Evolutionary conservation across 2,888 invertebrate species (phyloP).

Genomic region (Agrochola circellaris): DNA sequence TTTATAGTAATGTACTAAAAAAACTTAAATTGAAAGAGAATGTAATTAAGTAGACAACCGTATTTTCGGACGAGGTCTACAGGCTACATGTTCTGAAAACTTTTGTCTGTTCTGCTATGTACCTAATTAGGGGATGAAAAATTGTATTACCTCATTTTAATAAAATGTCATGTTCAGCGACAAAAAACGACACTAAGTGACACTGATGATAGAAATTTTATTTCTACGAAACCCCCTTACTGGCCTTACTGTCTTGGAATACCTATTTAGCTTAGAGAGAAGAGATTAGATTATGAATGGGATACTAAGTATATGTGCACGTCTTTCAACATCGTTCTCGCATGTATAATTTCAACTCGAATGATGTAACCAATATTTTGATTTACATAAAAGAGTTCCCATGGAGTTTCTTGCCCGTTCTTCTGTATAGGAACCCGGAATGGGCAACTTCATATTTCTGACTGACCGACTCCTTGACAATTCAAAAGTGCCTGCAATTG

Average conservation of each 20-base stretch:
- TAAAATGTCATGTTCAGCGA: not conserved
- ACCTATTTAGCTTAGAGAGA: not conserved
- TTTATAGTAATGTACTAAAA: not conserved
- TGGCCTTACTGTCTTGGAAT: not conserved
- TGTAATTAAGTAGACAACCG: not conserved
- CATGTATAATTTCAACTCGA: not conserved
- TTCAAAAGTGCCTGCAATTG: not conserved
- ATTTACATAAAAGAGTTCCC: not conserved
- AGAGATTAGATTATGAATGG: no score
- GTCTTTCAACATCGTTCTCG: not conserved
- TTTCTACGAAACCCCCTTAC: not conserved
- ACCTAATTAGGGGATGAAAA: slow-evolving; percentile 13
- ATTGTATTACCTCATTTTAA: not conserved
- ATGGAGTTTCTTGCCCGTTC: not conserved
- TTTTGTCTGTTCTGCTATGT: not conserved
- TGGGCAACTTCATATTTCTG: not conserved
- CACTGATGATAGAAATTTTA: not conserved
- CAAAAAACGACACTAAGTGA: not conserved
- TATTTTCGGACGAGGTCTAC: not conserved
- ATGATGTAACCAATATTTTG: not conserved
- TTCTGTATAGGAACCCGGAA: not conserved
- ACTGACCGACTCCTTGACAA: not conserved
- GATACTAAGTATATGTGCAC: no score
- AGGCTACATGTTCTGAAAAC: not conserved
- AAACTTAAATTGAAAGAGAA: not conserved